A percentile compares a stretch with the other conserved stretches of the same genome.
phyloP scores from a whole-genome alignment of 2,113 vertebrate genomes.

The Blennius ocellaris region DNA sequence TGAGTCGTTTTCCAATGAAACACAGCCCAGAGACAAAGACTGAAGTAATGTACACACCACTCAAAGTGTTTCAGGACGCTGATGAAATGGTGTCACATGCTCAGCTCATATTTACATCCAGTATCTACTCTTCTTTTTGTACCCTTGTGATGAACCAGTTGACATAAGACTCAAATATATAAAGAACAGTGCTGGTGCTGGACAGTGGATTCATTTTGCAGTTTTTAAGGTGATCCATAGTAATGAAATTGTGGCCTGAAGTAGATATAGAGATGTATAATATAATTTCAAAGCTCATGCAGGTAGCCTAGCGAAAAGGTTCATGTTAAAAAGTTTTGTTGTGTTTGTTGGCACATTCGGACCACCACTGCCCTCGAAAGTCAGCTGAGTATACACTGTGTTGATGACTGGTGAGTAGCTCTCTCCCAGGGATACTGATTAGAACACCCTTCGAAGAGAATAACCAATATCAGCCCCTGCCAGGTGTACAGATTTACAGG shows the following conservation, averaged over 20 bases:
- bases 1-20: constrained; percentile 35
- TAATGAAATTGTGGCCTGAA: not conserved
- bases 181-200: no score
- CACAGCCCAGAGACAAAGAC: not conserved
- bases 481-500: constrained; percentile 67
- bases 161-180: no score
- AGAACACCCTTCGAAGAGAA: constrained; percentile 31
- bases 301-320: not conserved
- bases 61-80: constrained; percentile 4
- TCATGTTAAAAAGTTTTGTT: constrained; percentile 6
- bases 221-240: not conserved
- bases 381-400: constrained; percentile 47
- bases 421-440: constrained; percentile 48
- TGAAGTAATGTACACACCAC: constrained; percentile 5
- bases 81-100: constrained; percentile 1
- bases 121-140: no score
- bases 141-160: no score
- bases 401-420: constrained; percentile 35
- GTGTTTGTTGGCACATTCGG: constrained; percentile 13
- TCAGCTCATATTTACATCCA: no score
- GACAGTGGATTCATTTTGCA: no score
- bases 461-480: constrained; percentile 34
- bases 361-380: constrained; percentile 19
- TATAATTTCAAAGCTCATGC: not conserved
- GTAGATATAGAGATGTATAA: no score